These are phyloP conservation scores for Zaprionus davidi DNA, from an alignment of 1,140 invertebrate genomes.

Conservation along the genomic window DNA sequence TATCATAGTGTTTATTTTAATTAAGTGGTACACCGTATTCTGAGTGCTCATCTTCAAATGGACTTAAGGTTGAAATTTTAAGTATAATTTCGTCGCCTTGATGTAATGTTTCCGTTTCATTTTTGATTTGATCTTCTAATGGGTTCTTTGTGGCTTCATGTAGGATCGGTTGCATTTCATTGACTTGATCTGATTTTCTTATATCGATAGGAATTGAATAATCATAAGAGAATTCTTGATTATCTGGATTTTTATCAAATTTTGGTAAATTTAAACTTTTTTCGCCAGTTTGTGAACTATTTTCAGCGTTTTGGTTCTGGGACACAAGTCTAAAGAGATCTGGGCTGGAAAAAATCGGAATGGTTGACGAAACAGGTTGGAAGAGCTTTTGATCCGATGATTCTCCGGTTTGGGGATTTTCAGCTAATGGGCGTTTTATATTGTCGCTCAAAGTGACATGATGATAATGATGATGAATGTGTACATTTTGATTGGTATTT, in stretches of 20 bases:
- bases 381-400: not conserved
- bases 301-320: not conserved
- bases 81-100: not conserved
- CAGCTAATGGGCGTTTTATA: not conserved
- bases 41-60: constrained; percentile 16
- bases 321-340: not conserved
- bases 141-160: not conserved
- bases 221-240: not conserved
- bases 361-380: not conserved
- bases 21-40: constrained; percentile 44
- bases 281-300: not conserved
- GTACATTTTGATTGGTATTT: constrained; percentile 9
- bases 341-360: not conserved
- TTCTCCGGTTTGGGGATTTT: not conserved
- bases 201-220: not conserved
- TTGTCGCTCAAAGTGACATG: constrained; percentile 8
- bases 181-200: not conserved
- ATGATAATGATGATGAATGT: constrained; percentile 27
- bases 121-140: not conserved
- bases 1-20: not conserved
- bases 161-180: not conserved
- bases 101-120: not conserved
- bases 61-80: constrained; percentile 10
- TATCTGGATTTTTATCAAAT: not conserved
- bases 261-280: not conserved